Percentiles rank a stretch among this genome's conserved stretches.
Evolutionary conservation across 2,888 invertebrate genomes (phyloP).

Genomic region (Minunthozetes semirufus): DNA sequence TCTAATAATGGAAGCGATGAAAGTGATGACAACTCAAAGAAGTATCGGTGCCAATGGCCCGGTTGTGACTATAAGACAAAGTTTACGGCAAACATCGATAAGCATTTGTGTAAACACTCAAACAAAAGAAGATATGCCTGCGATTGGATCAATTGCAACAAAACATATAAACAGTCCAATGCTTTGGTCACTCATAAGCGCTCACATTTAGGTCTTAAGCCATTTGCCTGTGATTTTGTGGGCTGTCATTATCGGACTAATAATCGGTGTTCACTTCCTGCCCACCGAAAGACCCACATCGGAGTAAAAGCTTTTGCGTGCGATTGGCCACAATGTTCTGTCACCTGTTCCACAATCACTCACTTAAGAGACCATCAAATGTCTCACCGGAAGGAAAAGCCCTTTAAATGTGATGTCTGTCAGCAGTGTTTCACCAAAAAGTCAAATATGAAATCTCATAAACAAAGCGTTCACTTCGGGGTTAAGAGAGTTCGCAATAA

Average conservation of each 20-base stretch:
- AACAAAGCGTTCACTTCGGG: neutral
- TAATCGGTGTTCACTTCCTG: slow-evolving; percentile 20
- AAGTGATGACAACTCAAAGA: neutral
- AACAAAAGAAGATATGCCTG: neutral
- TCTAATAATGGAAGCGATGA: neutral
- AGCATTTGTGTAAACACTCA: neutral
- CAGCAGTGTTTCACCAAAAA: neutral
- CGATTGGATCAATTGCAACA: slow-evolving; percentile 6
- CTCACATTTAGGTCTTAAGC: slow-evolving; percentile 2
- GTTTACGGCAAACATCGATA: neutral
- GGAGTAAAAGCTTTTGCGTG: neutral
- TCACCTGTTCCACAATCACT: neutral
- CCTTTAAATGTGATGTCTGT: neutral
- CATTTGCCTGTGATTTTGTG: slow-evolving; percentile 4
- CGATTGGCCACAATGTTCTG: neutral
- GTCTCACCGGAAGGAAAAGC: neutral
- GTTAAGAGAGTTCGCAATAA: slow-evolving; percentile 14
- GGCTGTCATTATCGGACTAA: slow-evolving; percentile 16
- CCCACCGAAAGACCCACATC: neutral
- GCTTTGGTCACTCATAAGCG: slow-evolving; percentile 4
- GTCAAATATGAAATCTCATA: neutral
- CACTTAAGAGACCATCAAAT: neutral
- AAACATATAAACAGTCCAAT: slow-evolving; percentile 11
- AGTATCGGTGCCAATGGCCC: slow-evolving; percentile 4
- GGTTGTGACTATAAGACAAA: neutral